Percentiles rank a stretch among this genome's conserved stretches.
These are phyloP conservation scores for Perithous albicinctus DNA, from an alignment of 2,888 invertebrate genomes.

Conservation along the genomic window DNA sequence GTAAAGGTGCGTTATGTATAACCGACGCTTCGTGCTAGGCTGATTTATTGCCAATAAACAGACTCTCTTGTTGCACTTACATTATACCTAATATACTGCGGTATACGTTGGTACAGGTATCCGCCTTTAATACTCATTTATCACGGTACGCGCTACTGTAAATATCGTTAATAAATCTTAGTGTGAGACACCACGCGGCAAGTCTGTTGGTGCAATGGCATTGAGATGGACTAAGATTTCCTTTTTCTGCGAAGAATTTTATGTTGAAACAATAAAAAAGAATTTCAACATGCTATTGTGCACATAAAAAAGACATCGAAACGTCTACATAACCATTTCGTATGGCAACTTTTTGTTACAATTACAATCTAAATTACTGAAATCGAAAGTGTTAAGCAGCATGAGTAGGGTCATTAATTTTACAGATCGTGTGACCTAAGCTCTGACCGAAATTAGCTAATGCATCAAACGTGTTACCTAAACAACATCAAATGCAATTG, in stretches of 20 bases:
- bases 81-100: constrained; percentile 11
- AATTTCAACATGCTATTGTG: not conserved
- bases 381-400: too few species aligned
- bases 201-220: not conserved
- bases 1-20: not conserved
- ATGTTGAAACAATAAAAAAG: not conserved
- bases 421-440: too few species aligned
- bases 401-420: too few species aligned
- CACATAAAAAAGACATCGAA: not conserved
- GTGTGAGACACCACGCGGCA: not conserved
- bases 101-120: constrained; percentile 6
- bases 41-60: constrained; percentile 50
- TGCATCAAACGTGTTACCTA: not conserved
- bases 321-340: not conserved
- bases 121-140: constrained; percentile 9
- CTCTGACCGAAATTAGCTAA: not conserved
- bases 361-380: not conserved
- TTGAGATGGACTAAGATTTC: not conserved
- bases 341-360: not conserved
- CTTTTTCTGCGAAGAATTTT: not conserved
- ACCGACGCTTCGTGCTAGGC: not conserved
- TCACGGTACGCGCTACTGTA: not conserved
- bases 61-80: constrained; percentile 37
- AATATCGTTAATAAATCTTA: constrained; percentile 35
- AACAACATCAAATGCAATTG: not conserved